These are phyloP conservation scores for Setophaga kirtlandii DNA, from an alignment of 2,113 vertebrate species.

Conservation along the genomic window DNA sequence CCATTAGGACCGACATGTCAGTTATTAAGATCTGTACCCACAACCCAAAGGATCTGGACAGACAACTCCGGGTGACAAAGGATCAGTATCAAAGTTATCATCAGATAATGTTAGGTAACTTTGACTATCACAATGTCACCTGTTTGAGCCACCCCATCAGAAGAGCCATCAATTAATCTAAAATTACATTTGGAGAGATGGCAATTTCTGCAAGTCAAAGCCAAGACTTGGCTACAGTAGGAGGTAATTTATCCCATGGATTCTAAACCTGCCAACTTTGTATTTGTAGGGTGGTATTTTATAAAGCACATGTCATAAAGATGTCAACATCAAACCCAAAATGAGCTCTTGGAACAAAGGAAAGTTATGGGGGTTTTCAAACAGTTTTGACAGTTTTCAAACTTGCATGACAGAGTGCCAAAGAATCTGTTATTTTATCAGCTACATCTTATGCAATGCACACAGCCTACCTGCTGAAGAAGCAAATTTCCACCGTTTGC, in stretches of 20 bases:
- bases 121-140: background rate
- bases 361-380: background rate
- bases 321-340: background rate
- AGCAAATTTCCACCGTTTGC: background rate
- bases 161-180: background rate
- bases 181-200: background rate
- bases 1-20: background rate
- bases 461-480: background rate
- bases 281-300: background rate
- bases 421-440: background rate
- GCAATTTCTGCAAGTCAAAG: background rate
- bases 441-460: background rate
- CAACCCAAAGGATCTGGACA: background rate
- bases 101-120: background rate
- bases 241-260: background rate
- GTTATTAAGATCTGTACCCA: background rate
- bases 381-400: background rate
- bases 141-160: background rate
- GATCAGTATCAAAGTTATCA: background rate
- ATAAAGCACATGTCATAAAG: background rate
- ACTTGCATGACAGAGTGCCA: background rate
- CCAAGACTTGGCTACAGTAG: background rate
- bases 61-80: background rate
- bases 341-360: background rate
- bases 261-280: background rate